These are phyloP conservation scores for Chionodraco myersi DNA, from an alignment of 2,113 vertebrate species.

Conservation along the genomic window DNA sequence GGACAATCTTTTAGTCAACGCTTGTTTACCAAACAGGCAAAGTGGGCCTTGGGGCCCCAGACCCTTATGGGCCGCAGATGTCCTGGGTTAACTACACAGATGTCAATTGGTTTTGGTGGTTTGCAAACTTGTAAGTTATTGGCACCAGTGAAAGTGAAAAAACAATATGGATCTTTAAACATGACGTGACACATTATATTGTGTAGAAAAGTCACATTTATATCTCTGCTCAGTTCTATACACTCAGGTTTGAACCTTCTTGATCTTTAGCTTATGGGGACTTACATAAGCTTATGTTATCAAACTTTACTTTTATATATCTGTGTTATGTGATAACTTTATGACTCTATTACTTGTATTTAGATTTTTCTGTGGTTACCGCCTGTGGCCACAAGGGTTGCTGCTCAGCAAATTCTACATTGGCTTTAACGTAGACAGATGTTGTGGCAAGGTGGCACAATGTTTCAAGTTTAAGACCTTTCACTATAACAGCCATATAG, in stretches of 20 bases:
- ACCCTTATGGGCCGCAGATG: background rate
- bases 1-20: background rate
- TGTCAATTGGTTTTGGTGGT: background rate
- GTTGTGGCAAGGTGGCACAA: background rate
- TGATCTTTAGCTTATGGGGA: background rate
- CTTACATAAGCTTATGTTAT: background rate
- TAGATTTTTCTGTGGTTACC: background rate
- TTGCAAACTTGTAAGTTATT: background rate
- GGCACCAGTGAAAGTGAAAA: background rate
- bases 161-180: too few species aligned
- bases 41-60: background rate
- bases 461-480: background rate
- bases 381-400: background rate
- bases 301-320: background rate
- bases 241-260: background rate
- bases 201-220: background rate
- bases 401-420: conserved; percentile 4
- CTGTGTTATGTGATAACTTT: background rate
- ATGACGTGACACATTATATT: too few species aligned
- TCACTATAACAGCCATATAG: background rate
- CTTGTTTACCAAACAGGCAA: conserved; percentile 19
- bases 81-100: background rate
- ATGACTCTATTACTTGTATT: background rate
- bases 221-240: background rate
- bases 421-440: background rate